A percentile compares a stretch with the other conserved stretches of the same genome.
Conservation (phyloP, 2,113 vertebrate species). For the Lathamus discolor region DNA sequence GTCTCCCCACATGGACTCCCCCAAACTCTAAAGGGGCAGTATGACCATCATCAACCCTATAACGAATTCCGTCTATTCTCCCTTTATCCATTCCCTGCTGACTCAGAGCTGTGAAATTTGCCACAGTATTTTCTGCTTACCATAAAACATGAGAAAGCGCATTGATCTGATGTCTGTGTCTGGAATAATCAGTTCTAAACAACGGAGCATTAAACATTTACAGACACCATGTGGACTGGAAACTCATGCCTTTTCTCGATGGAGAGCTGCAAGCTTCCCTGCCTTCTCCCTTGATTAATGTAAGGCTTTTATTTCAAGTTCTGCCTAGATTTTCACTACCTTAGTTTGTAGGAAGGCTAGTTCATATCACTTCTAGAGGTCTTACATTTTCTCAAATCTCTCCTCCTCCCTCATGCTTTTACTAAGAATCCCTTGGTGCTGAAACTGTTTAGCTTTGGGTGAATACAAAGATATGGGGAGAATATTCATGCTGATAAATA, state of each 20-base stretch:
- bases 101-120: not conserved
- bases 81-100: not conserved
- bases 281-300: not conserved
- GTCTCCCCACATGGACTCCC: fast-evolving
- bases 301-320: not conserved
- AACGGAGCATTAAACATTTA: not conserved
- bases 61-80: not conserved
- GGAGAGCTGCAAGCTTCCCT: not conserved
- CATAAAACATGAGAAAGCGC: not conserved
- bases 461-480: not conserved
- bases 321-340: not conserved
- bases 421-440: not conserved
- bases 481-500: not conserved
- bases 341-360: not conserved
- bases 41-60: no score
- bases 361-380: not conserved
- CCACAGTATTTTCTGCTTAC: not conserved
- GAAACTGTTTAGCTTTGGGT: not conserved
- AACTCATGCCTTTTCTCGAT: not conserved
- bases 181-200: not conserved
- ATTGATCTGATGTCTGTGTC: not conserved
- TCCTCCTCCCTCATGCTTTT: not conserved
- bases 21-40: not conserved
- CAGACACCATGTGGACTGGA: not conserved
- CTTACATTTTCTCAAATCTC: not conserved